Conservation (phyloP, 2,113 vertebrate genomes). For the Toxotes jaculatrix region DNA sequence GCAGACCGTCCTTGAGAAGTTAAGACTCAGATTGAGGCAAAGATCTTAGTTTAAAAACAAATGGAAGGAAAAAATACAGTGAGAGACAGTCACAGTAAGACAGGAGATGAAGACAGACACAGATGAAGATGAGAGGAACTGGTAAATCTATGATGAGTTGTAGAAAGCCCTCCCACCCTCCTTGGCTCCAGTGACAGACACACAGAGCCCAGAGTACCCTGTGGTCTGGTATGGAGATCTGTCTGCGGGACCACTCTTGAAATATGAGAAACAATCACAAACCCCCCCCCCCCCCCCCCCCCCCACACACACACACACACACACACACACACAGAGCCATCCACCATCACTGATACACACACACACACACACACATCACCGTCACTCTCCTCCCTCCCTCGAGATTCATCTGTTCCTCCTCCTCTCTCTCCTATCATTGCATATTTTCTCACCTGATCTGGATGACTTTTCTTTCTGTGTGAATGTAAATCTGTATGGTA, state of each 20-base stretch:
- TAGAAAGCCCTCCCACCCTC: constrained; percentile 57
- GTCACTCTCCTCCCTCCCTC: constrained; percentile 60
- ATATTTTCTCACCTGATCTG: constrained; percentile 35
- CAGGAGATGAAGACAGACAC: constrained; percentile 29
- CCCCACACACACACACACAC: too few species aligned
- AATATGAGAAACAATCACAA: constrained; percentile 79
- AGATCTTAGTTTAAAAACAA: not conserved
- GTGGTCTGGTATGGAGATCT: constrained; percentile 72
- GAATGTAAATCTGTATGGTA: not conserved
- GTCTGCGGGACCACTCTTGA: constrained; percentile 79
- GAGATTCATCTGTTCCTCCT: constrained; percentile 30
- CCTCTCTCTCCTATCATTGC: constrained; percentile 39
- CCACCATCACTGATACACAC: too few species aligned
- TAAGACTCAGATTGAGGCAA: not conserved
- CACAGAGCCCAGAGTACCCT: constrained; percentile 67
- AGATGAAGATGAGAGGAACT: constrained; percentile 26
- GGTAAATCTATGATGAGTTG: constrained; percentile 54
- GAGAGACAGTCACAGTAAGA: constrained; percentile 3
- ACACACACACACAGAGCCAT: not conserved
- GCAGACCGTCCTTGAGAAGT: constrained; percentile 31
- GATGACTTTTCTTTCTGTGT: not conserved
- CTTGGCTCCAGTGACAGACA: constrained; percentile 55
- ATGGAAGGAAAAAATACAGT: not conserved
- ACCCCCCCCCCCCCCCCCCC: constrained; percentile 50
- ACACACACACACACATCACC: not conserved